Conservation (phyloP, 2,888 invertebrate genomes). For the Leptinotarsa haldemani region DNA sequence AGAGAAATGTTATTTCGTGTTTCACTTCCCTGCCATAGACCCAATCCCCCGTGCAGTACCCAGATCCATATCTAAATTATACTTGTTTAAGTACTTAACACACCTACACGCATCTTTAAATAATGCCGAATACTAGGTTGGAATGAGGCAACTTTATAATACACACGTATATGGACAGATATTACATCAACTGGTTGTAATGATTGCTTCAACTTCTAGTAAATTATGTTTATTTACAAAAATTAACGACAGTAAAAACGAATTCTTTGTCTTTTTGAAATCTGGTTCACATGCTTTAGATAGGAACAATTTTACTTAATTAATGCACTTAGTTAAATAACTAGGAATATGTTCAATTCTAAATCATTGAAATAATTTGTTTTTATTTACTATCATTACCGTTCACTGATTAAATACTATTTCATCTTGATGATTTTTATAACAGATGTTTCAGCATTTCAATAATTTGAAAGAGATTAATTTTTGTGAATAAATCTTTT, state of each 20-base stretch:
- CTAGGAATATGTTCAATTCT: too few species aligned
- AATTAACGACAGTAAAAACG: neutral
- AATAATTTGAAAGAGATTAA: too few species aligned
- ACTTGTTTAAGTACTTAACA: slow-evolving; percentile 26
- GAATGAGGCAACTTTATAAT: slow-evolving; percentile 19
- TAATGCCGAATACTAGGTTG: slow-evolving; percentile 15
- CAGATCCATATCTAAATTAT: slow-evolving; percentile 28
- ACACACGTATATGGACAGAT: slow-evolving; percentile 4
- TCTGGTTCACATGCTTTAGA: too few species aligned
- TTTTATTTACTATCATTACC: too few species aligned
- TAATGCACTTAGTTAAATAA: too few species aligned
- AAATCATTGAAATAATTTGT: too few species aligned
- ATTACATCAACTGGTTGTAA: slow-evolving; percentile 8
- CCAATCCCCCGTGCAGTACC: slow-evolving; percentile 11
- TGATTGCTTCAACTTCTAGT: neutral
- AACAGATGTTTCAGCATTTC: too few species aligned
- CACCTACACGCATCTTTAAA: slow-evolving; percentile 25
- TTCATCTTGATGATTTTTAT: too few species aligned
- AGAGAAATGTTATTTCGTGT: neutral
- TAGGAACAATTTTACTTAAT: too few species aligned
- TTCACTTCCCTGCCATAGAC: neutral
- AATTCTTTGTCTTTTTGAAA: neutral
- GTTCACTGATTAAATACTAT: too few species aligned
- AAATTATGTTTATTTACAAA: neutral
- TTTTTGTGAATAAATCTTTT: too few species aligned